Evolutionary conservation across 35 echinoderm and acorn worm genomes (phyloP).

Genomic region (Patiria miniata): DNA sequence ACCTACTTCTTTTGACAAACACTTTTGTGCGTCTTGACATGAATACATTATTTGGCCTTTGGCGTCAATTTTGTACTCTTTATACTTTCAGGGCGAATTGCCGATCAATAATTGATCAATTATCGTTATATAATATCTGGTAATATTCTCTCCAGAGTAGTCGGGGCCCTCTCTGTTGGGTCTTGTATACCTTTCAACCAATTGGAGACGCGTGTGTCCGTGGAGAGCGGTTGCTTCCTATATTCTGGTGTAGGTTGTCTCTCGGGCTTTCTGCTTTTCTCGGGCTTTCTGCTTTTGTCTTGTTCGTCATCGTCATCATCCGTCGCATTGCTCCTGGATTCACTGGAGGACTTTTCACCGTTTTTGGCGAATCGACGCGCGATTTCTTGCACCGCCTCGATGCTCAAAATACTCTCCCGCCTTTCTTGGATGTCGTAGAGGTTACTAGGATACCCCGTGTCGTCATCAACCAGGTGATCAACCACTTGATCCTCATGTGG

Average conservation of each 20-base stretch:
- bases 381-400: background rate
- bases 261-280: background rate
- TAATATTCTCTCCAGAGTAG: background rate
- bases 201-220: background rate
- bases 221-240: background rate
- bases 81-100: no score
- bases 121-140: background rate
- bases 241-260: background rate
- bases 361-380: background rate
- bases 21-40: no score
- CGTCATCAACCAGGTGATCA: background rate
- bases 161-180: background rate
- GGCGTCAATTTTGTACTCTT: no score
- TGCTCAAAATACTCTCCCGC: conserved; percentile 18
- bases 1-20: no score
- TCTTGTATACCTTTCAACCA: background rate
- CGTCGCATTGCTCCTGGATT: background rate
- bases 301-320: background rate
- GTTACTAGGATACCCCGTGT: background rate
- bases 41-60: no score
- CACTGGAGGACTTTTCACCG: background rate
- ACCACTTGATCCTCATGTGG: background rate
- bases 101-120: no score
- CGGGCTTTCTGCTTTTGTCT: background rate
- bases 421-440: conserved; percentile 21